phyloP scores from a whole-genome alignment of 2,888 invertebrate genomes.

The Heliconius cydno region DNA sequence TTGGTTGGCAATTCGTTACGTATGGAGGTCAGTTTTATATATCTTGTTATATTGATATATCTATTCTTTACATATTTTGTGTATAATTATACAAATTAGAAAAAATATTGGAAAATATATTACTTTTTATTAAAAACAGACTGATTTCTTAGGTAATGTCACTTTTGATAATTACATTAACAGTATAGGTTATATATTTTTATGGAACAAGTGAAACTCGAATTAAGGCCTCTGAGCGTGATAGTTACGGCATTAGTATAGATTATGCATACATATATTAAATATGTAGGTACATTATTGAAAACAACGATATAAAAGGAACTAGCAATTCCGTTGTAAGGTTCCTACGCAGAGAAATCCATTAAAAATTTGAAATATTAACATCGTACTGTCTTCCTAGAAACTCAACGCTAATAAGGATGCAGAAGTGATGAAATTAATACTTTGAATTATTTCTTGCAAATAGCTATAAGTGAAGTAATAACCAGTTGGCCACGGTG shows the following conservation, averaged over 20 bases:
- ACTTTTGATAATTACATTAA: background rate
- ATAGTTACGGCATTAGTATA: background rate
- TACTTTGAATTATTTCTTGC: conserved; percentile 25
- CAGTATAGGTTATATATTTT: background rate
- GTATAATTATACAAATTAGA: background rate
- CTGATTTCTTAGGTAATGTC: no score
- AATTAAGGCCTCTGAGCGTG: background rate
- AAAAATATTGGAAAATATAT: no score
- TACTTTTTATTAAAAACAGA: no score
- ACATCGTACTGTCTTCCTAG: conserved; percentile 4
- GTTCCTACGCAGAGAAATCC: background rate
- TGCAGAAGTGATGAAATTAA: conserved; percentile 18
- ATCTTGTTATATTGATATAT: background rate
- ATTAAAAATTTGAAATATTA: background rate
- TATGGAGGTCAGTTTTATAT: background rate
- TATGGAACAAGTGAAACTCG: background rate
- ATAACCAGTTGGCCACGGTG: conserved; percentile 34
- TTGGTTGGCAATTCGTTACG: conserved; percentile 1
- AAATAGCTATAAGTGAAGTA: conserved; percentile 32
- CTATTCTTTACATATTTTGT: background rate
- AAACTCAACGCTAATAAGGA: conserved; percentile 16
- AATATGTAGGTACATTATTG: background rate
- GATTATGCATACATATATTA: background rate
- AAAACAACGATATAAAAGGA: conserved; percentile 2
- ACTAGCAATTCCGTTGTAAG: background rate